Evolutionary conservation across 2,888 invertebrate species (phyloP).

Genomic region (Encarsia formosa): DNA sequence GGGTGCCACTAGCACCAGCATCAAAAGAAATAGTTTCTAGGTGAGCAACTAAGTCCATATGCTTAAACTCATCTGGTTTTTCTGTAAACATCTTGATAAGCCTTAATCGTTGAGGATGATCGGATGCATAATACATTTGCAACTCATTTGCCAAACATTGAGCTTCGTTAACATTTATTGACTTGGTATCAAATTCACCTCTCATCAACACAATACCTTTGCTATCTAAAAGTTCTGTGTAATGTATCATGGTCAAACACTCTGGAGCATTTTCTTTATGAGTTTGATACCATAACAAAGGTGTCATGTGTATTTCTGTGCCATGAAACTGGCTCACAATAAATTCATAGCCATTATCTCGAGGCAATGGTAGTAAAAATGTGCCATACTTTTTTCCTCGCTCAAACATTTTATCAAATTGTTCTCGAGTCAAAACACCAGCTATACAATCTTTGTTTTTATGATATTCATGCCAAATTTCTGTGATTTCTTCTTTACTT

Average conservation of each 20-base stretch:
- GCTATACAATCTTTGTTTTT: constrained; percentile 72
- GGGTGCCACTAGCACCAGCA: constrained; percentile 16
- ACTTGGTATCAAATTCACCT: constrained; percentile 80
- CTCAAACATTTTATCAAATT: constrained; percentile 59
- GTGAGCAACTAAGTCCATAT: constrained; percentile 60
- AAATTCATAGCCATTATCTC: constrained; percentile 82
- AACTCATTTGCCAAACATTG: constrained; percentile 82
- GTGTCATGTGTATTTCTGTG: constrained; percentile 77
- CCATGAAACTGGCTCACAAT: constrained; percentile 71
- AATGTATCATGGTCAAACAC: constrained; percentile 76
- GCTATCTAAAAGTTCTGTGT: constrained; percentile 65
- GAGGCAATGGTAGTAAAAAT: constrained; percentile 77
- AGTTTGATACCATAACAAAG: constrained; percentile 78
- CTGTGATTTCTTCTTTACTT: constrained; percentile 64
- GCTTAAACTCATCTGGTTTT: constrained; percentile 71
- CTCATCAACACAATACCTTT: constrained; percentile 79
- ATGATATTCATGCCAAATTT: constrained; percentile 80
- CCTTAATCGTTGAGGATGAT: constrained; percentile 59
- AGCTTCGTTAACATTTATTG: constrained; percentile 72
- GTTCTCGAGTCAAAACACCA: constrained; percentile 63
- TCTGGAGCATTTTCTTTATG: constrained; percentile 88
- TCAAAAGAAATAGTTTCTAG: constrained; percentile 27
- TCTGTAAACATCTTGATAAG: constrained; percentile 68
- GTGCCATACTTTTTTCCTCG: constrained; percentile 62
- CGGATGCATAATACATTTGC: constrained; percentile 75